These are phyloP conservation scores for Athene cunicularia DNA, from an alignment of 2,113 vertebrate genomes.

Conservation along the genomic window DNA sequence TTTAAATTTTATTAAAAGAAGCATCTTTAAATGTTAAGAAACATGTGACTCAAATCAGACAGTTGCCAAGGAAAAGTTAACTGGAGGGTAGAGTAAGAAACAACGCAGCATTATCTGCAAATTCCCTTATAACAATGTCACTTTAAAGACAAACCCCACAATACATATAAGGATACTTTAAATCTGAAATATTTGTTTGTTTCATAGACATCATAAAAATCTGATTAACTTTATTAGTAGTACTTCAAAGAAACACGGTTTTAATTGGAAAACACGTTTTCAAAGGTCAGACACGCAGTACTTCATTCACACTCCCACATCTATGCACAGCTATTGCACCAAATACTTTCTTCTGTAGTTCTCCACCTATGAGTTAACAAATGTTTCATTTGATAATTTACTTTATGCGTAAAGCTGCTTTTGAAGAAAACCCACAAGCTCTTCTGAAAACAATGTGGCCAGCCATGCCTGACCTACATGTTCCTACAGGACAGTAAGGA, in stretches of 20 bases:
- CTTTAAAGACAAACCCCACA: neutral
- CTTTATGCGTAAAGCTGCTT: neutral
- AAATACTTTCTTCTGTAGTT: neutral
- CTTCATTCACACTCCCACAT: fast-evolving
- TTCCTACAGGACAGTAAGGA: neutral
- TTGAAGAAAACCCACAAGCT: neutral
- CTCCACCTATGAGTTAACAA: neutral
- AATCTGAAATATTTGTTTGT: neutral
- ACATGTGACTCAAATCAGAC: neutral
- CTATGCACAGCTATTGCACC: neutral
- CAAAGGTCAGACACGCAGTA: neutral
- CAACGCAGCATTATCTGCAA: neutral
- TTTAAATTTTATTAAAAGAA: neutral
- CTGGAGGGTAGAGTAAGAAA: neutral
- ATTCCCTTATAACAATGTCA: neutral
- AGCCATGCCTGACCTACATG: fast-evolving
- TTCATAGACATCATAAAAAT: neutral
- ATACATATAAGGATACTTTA: neutral
- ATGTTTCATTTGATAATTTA: neutral
- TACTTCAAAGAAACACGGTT: neutral
- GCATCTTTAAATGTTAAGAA: neutral
- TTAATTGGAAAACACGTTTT: neutral
- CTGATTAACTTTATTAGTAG: neutral
- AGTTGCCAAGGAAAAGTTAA: neutral
- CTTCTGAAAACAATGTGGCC: neutral